These are phyloP conservation scores for Limonius californicus DNA, from an alignment of 1,140 invertebrate species.

Conservation along the genomic window DNA sequence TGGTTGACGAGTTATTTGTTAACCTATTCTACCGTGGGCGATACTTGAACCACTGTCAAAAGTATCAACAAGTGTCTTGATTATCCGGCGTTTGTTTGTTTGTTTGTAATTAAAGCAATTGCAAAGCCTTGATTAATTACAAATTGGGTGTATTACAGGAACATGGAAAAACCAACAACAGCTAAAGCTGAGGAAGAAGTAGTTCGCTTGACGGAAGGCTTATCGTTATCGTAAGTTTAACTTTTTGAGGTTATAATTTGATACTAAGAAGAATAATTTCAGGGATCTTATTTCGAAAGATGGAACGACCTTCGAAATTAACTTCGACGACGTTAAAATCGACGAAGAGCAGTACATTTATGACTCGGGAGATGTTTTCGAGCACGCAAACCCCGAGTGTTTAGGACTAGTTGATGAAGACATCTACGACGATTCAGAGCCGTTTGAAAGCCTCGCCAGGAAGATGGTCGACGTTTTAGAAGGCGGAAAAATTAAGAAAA, in stretches of 20 bases:
- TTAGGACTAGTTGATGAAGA: conserved; percentile 33
- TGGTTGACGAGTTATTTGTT: too few relatives aligned
- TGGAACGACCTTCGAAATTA: conserved; percentile 15
- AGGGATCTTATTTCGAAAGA: conserved; percentile 9
- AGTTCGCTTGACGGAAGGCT: background rate
- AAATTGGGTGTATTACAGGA: too few relatives aligned
- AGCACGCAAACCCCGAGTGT: conserved; percentile 11
- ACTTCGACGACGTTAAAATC: background rate
- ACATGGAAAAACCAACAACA: background rate
- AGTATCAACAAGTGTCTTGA: too few relatives aligned
- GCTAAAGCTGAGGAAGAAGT: background rate
- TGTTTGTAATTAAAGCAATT: too few relatives aligned
- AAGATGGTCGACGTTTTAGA: conserved; percentile 37
- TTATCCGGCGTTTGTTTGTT: too few relatives aligned
- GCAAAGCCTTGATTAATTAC: too few relatives aligned
- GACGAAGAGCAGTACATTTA: background rate
- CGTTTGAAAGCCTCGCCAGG: conserved; percentile 33
- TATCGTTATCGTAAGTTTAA: background rate
- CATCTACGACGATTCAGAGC: conserved; percentile 30
- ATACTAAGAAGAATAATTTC: too few relatives aligned
- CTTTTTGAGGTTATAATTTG: too few relatives aligned
- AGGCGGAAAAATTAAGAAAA: conserved; percentile 40
- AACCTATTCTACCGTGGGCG: too few relatives aligned
- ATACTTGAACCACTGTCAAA: too few relatives aligned
- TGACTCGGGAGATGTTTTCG: background rate